Conservation (phyloP, 2,888 invertebrate genomes). For the Rotaria socialis region DNA sequence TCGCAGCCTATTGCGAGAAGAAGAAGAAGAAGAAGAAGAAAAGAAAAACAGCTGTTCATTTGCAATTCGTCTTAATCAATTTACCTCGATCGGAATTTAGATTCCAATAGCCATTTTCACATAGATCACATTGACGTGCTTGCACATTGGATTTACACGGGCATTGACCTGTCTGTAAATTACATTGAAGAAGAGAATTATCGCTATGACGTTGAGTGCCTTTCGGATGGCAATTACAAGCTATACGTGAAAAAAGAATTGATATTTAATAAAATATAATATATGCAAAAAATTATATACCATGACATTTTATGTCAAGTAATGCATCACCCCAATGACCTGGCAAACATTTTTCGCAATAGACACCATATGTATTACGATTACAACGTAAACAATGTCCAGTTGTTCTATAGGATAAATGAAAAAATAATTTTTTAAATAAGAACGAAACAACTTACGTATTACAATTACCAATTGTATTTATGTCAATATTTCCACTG, state of each 20-base stretch:
- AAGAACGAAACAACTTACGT: conserved; percentile 54
- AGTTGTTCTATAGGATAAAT: conserved; percentile 59
- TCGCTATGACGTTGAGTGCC: conserved; percentile 49
- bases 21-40: no score
- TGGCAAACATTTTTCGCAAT: conserved; percentile 84
- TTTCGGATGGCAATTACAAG: conserved; percentile 66
- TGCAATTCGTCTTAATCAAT: background rate
- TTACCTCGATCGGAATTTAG: conserved; percentile 49
- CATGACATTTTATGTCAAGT: conserved; percentile 80
- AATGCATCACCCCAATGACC: conserved; percentile 91
- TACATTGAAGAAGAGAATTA: conserved; percentile 63
- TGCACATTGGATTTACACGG: conserved; percentile 50
- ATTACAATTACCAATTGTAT: conserved; percentile 94
- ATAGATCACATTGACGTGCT: conserved; percentile 50
- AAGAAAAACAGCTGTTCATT: no score
- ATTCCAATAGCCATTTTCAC: conserved; percentile 51
- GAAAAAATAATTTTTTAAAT: background rate
- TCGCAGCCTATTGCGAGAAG: conserved; percentile 63
- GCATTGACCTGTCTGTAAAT: conserved; percentile 62
- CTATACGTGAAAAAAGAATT: conserved; percentile 58
- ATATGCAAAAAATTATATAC: conserved; percentile 49
- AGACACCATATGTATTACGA: conserved; percentile 82
- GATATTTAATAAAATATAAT: conserved; percentile 43
- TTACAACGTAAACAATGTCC: conserved; percentile 95
- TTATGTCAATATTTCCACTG: conserved; percentile 69